Base-by-base conservation (phyloP, 2,113 vertebrate genomes). In the Bungarus multicinctus region DNA sequence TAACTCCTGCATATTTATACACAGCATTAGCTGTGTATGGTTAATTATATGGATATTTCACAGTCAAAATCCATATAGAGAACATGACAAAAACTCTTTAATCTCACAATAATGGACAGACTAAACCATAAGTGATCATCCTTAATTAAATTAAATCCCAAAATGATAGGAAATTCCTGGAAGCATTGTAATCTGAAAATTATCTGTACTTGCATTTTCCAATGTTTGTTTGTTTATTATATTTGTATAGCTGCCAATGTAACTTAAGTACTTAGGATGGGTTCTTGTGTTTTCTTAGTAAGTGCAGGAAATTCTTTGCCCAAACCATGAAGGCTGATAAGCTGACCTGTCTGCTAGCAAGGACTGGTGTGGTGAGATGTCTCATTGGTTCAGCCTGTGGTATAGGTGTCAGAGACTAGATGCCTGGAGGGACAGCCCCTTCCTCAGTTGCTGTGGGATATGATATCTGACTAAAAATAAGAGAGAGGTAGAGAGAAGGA, bases 11-110 rank as follows among this genome's bases (percentile, higher is more conserved):
- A 30, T 81, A 91, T 58, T 93, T 92, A 87, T 52, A n/a, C n/a
- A n/a, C n/a, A n/a, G 95, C 43, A 87, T 90, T 92, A 87, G 81
- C 25, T 22, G 52, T 1, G 87, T 88, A 95, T 95, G 4, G 5
- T 94, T 23, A 60, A 20, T 25, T 12, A 12, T 54, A 4, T 43
- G 11, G 54, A 92, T 87, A 57, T 43, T 87, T 93, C 91, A 88
- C 14, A 27, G 69, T 39, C 4, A 93, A 92, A 92, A 90, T 94
- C 89, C 64, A 0, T 3, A 25, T 88, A 93, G 53, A 74, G 18
- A n/a, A 74, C 30, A 81, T 39, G n/a, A 20, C n/a, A 0, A 81
- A 74, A 81, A 81, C 5, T 81, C 16, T 34, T 74, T 39, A 34
- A 20, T 81, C n/a, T 81, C 34, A 81, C 34, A 81, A 39, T 39